A percentile compares a stretch with the other conserved stretches of the same genome.
Evolutionary conservation across 2,797 vertebrate genomes (phyloP).

Genomic region (Sparidentex hasta): DNA sequence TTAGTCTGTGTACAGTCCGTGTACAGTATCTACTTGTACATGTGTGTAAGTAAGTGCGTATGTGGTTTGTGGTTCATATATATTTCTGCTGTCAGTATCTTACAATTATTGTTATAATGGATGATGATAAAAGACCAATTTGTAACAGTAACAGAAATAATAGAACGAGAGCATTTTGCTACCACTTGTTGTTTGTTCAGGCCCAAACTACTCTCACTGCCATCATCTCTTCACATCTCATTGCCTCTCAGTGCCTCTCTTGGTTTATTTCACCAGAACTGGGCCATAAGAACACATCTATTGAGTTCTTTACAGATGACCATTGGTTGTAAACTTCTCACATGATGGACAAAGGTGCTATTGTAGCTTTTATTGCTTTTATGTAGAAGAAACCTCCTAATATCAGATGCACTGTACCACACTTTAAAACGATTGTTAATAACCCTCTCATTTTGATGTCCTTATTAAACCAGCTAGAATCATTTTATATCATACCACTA

Average conservation of each 20-base stretch:
- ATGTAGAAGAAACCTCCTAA: background rate
- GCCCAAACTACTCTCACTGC: background rate
- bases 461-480: accelerated
- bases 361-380: no score
- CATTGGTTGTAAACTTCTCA: background rate
- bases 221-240: background rate
- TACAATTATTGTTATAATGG: background rate
- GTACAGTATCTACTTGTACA: background rate
- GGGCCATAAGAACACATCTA: background rate
- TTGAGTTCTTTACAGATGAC: background rate
- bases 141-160: background rate
- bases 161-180: background rate
- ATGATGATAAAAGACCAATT: background rate
- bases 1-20: no score
- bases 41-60: background rate
- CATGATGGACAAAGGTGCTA: background rate
- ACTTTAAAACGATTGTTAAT: background rate
- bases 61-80: background rate
- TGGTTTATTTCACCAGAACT: background rate
- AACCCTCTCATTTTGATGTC: no score
- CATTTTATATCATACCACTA: slow-evolving; percentile 27
- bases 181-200: background rate
- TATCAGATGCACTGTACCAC: background rate
- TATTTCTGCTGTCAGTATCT: background rate
- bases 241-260: background rate